Base-by-base conservation (phyloP, 2,888 invertebrate species). In the Buathra laborator region DNA sequence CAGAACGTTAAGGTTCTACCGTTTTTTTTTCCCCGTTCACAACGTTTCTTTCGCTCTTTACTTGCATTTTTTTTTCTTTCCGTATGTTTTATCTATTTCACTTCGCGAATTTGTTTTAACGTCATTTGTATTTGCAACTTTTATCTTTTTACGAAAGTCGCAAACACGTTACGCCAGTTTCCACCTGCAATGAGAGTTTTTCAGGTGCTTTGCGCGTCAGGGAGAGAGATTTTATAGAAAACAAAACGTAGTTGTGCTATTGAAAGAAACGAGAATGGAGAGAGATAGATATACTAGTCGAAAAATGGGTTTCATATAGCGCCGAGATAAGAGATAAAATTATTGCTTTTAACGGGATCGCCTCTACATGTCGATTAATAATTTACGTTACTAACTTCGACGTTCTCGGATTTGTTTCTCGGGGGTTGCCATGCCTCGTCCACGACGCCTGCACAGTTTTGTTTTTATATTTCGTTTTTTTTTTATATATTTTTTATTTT, bases 231-330 rank as follows among this genome's bases (percentile, higher is more conserved):
- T 37, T 19, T 56, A 19, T 46, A 32, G 14, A 59, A 67, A 51
- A 32, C 16, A 62, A 56, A 51, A 24, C 68, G 14, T 19, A 59
- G 24, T 43, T 44, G 29, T 74, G 51, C 32, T 68, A 56, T 43
- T 19, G 59, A 59, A 81, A 46, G 32, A 74, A 75, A 68, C 68
- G 77, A 68, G 77, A 56, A 77, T 67, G 78, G 48, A 78, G 29
- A 59, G 74, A 84, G 67, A 86, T 77, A 87, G 84, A 68, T 83
- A 88, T 89, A 89, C 90, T 90, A 90, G 90, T 90, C 90, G 62
- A 87, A 87, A 88, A 88, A 53, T 24, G 24, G 24, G 71, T 71
- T 74, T 78, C 75, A 66, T 66, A 48, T 53, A 78, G 78, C 64
- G 74, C 66, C 75, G 56, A 56, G 56, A 51, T 67, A 44, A 81